phyloP scores from a whole-genome alignment of 1,140 invertebrate species.

The Neelides sp. region DNA sequence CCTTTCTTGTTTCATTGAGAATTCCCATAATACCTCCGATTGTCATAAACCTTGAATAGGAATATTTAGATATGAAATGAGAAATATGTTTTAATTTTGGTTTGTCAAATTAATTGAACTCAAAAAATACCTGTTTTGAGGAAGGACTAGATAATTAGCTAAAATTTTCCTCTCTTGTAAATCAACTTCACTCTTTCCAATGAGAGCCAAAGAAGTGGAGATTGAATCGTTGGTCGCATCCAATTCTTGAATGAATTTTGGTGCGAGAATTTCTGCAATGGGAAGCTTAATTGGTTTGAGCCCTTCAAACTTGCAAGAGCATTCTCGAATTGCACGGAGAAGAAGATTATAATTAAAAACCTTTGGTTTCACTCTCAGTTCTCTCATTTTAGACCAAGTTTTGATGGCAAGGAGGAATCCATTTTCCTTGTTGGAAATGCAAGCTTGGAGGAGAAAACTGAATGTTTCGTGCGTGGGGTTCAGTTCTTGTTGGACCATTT shows the following conservation, averaged over 20 bases:
- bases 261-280: conserved; percentile 1
- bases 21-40: conserved; percentile 65
- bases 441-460: conserved; percentile 67
- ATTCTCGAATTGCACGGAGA: conserved; percentile 61
- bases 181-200: not conserved
- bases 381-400: conserved; percentile 70
- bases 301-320: conserved; percentile 50
- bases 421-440: conserved; percentile 57
- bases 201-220: not conserved
- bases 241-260: conserved; percentile 3
- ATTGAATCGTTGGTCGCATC: not conserved
- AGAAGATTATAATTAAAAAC: conserved; percentile 68
- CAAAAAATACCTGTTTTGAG: not conserved
- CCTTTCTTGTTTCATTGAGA: conserved; percentile 53
- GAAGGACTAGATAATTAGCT: not conserved
- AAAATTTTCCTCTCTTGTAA: not conserved
- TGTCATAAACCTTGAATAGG: conserved; percentile 48
- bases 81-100: not conserved
- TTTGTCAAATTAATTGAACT: not conserved
- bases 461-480: conserved; percentile 53
- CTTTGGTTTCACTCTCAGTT: conserved; percentile 49
- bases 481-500: conserved; percentile 58
- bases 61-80: not conserved
- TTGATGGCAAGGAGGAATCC: conserved; percentile 66
- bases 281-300: conserved; percentile 32